Conservation (phyloP, 1,140 invertebrate species). For the Neodiprion fabricii region DNA sequence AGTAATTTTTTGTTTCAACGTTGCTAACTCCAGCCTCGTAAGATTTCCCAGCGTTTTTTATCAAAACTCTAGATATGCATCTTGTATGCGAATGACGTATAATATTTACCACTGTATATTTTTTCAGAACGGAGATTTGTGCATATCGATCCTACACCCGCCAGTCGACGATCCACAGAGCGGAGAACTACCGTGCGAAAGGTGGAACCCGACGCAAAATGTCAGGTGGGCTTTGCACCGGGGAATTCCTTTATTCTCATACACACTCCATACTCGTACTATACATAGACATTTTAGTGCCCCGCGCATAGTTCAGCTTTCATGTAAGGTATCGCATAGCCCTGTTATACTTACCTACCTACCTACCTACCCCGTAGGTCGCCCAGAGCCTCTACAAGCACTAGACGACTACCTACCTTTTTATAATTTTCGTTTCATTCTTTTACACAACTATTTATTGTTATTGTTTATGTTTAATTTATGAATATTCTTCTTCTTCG, state of each 20-base stretch:
- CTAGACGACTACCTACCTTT: no score
- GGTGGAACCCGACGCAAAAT: constrained; percentile 99
- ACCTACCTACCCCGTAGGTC: no score
- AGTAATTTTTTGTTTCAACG: not conserved
- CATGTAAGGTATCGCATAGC: no score
- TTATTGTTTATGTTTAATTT: no score
- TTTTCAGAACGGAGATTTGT: constrained; percentile 96
- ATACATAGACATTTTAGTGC: no score
- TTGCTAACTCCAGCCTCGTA: not conserved
- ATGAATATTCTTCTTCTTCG: constrained; percentile 29
- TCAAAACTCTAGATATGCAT: no score
- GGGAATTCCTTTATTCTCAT: not conserved
- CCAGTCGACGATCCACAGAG: constrained; percentile 99
- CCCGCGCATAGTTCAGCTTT: no score
- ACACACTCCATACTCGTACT: not conserved
- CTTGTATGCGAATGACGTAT: not conserved
- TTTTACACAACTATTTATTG: no score
- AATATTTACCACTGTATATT: constrained; percentile 19
- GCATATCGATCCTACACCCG: constrained; percentile 99
- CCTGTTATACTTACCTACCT: no score
- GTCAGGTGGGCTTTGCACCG: constrained; percentile 70
- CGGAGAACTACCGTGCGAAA: constrained; percentile 97
- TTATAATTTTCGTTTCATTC: constrained; percentile 11
- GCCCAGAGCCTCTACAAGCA: no score
- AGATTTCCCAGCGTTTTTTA: no score